Conservation (phyloP, 2,113 vertebrate species). For the Pseudopodoces humilis region DNA sequence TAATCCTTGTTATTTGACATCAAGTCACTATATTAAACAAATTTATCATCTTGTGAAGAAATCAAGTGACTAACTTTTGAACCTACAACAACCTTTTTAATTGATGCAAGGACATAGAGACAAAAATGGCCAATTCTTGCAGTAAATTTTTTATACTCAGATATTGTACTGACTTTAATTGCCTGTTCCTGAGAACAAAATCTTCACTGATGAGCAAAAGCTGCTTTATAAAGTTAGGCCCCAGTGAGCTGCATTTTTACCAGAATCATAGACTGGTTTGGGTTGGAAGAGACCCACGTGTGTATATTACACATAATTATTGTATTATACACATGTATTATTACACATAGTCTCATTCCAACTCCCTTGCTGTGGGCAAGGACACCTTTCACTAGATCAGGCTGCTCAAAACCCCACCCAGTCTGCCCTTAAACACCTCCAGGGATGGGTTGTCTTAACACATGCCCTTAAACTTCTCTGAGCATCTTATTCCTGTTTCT, state of each 20-base stretch:
- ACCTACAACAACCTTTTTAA: not conserved
- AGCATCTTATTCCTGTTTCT: not conserved
- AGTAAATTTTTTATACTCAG: not conserved
- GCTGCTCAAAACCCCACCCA: not conserved
- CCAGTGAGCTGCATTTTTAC: not conserved
- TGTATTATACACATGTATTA: no score
- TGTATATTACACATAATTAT: no score
- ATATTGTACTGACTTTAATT: not conserved
- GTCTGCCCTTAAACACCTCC: not conserved
- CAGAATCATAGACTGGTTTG: not conserved
- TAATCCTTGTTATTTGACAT: not conserved
- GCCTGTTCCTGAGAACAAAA: not conserved
- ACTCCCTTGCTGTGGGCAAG: fast-evolving
- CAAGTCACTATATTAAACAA: not conserved
- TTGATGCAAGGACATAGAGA: not conserved
- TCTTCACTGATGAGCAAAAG: not conserved
- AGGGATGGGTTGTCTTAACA: not conserved
- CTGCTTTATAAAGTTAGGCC: not conserved
- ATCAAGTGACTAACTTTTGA: not conserved
- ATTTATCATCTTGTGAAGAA: not conserved
- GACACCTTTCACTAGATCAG: not conserved
- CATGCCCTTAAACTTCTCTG: not conserved
- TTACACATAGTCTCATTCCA: not conserved
- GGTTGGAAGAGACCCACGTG: not conserved
- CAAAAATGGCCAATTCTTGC: not conserved